Base-by-base conservation (phyloP, 1,140 invertebrate species). In the Thalassaphorura encarpata region DNA sequence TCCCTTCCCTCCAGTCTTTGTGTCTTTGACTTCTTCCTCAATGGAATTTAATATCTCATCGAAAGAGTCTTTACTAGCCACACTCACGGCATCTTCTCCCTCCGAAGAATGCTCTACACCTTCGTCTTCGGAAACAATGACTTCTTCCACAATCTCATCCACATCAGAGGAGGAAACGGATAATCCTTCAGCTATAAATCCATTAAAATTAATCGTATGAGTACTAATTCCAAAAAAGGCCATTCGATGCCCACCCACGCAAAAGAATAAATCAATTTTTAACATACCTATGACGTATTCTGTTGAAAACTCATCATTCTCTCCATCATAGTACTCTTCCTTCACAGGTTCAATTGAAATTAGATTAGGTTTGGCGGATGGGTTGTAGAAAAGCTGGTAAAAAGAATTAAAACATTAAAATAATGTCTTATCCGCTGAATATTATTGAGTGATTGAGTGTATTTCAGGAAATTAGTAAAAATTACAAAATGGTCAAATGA, bases 31-130 rank as follows among this genome's bases (percentile, higher is more conserved):
- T 21, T 51, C 48, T 27, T 51, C 27, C 23, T 51, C 48, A 18
- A 51, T 27, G 21, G 48, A 51, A 36, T 51, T 51, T 16, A 51
- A 36, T 27, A 51, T 51, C 33, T 51, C 48, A 39, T 51, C 48
- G 31, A 51, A 51, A 13, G 48, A 51, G 23, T 51, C 48, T 11
- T 51, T 21, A 24, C 48, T 51, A 16, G 48, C 48, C 19, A 51
- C 28, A 27, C 48, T 51, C 15, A 51, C 31, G 15, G 48, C 48
- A 51, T 51, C 48, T 24, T 51, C 48, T 28, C 8, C 46, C 11
- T 26, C 46, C n/a, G 33, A 36, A 11, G 33, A 36, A 11, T 36
- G 33, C n/a, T 36, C 11, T 11, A 21, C 46, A 21, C 11, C 33
- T 36, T 31, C 5, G 8, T 36, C 46, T 8, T 23, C 31, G 16